Evolutionary conservation across 30 jellyfish, hydroid and myxozoan species (phyloP).

Genomic region (Aurelia sp.): DNA sequence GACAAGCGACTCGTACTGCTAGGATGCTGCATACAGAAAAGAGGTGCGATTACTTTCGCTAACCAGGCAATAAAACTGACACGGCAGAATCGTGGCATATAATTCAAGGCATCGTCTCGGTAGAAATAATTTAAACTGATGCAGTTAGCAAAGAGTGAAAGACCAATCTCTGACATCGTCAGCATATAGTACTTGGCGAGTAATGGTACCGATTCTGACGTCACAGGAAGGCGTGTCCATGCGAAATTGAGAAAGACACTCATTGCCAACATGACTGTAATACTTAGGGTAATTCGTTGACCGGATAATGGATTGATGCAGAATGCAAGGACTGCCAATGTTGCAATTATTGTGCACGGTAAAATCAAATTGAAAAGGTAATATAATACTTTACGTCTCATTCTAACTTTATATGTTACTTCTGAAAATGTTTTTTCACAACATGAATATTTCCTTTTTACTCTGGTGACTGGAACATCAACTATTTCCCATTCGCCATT

Average conservation of each 20-base stretch:
- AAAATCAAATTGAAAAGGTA: constrained; percentile 66
- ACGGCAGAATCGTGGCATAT: constrained; percentile 68
- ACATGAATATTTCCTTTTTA: constrained; percentile 52
- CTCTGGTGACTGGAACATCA: constrained; percentile 57
- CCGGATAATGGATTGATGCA: constrained; percentile 79
- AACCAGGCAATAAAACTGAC: constrained; percentile 65
- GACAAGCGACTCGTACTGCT: constrained; percentile 39
- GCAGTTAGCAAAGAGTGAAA: constrained; percentile 83
- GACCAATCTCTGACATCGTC: constrained; percentile 77
- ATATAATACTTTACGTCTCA: constrained; percentile 71
- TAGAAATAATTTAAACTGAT: constrained; percentile 74
- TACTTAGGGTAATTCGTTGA: constrained; percentile 75
- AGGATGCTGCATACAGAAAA: constrained; percentile 75
- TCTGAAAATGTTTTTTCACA: constrained; percentile 63
- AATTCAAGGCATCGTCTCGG: constrained; percentile 77
- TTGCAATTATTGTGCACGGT: constrained; percentile 73
- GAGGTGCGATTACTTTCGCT: constrained; percentile 56
- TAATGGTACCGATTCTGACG: constrained; percentile 78
- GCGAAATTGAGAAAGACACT: constrained; percentile 80
- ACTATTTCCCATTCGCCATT: constrained; percentile 83
- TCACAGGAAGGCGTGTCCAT: constrained; percentile 82
- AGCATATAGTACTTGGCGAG: constrained; percentile 79
- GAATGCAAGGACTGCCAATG: constrained; percentile 77
- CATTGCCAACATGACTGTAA: constrained; percentile 81
- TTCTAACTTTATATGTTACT: constrained; percentile 54